Base-by-base conservation (phyloP, 2,888 invertebrate genomes). In the Diarsia dahlii region DNA sequence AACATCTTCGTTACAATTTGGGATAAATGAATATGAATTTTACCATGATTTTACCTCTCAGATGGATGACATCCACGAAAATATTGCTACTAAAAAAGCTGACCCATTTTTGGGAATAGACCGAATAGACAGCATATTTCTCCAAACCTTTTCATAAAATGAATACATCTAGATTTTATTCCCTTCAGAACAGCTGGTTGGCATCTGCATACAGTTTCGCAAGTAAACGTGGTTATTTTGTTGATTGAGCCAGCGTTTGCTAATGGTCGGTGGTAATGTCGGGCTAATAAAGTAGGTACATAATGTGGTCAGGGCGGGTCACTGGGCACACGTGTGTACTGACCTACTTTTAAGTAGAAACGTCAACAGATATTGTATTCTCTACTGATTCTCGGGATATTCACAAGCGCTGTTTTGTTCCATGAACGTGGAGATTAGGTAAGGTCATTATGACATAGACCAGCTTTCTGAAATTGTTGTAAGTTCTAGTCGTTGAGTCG, bases 331-430 rank as follows among this genome's bases (percentile, higher is more conserved):
- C 20, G 28, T 45, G 6, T 15, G 13, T 45, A 20, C 39, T 68
- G 52, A 71, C 52, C 52, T 54, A 45, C 20, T 71, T 71, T 69
- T 20, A 68, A 71, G 10, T 23, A 18, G 15, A 52, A 71, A 66
- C 23, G 12, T 48, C 28, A 50, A 20, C 20, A 48, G 28, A 20
- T 64, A 9, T 20, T 34, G 48, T 66, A 20, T 28, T 13, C 48
- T 18, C 20, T 8, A 12, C 65, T 65, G 48, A 65, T 65, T 28
- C 12, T 12, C 18, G 20, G 0, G 3, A 18, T 46, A 18, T 3
- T 46, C 23, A 18, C 23, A 65, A n/a, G 9, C 13, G 13, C n/a
- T 20, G 15, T 48, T 66, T 50, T 34, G 5, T 66, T 20, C 34
- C 13, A 50, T 66, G 28, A 15, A 28, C 18, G 34, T 39, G 5